Conservation (phyloP, 2,797 vertebrate genomes). For the Trematomus bernacchii region DNA sequence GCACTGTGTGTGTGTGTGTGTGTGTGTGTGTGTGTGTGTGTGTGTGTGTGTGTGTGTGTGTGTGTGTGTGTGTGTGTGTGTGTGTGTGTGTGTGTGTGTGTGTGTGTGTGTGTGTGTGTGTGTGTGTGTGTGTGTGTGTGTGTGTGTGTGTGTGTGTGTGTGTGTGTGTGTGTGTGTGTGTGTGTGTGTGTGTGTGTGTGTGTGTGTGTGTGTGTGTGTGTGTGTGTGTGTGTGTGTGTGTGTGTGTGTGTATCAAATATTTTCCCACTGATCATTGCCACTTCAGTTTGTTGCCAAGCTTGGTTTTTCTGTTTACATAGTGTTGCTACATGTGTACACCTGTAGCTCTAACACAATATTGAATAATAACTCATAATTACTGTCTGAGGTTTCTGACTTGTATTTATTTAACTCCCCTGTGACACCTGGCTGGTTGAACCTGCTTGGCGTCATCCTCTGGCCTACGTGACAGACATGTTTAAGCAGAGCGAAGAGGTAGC, state of each 20-base stretch:
- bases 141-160: background rate
- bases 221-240: too few relatives aligned
- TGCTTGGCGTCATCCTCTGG: constrained; percentile 38
- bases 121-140: background rate
- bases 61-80: too few relatives aligned
- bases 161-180: background rate
- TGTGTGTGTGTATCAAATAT: background rate
- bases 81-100: too few relatives aligned
- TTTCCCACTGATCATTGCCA: constrained; percentile 1
- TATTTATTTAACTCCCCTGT: background rate
- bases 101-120: too few relatives aligned
- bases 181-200: too few relatives aligned
- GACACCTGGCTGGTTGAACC: constrained; percentile 53
- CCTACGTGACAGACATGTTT: constrained; percentile 43
- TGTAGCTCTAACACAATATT: background rate
- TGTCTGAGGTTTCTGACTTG: background rate
- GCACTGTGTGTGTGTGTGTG: background rate
- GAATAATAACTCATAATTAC: background rate
- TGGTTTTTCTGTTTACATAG: constrained; percentile 12
- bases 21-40: background rate
- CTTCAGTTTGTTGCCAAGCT: constrained; percentile 3
- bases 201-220: too few relatives aligned
- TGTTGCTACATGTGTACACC: background rate
- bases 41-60: background rate
- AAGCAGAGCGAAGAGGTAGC: constrained; percentile 35